Evolutionary conservation across 2,113 vertebrate genomes (phyloP), one percentile per base, ranked within the genome.

Genomic region (Pholis gunnellus): DNA sequence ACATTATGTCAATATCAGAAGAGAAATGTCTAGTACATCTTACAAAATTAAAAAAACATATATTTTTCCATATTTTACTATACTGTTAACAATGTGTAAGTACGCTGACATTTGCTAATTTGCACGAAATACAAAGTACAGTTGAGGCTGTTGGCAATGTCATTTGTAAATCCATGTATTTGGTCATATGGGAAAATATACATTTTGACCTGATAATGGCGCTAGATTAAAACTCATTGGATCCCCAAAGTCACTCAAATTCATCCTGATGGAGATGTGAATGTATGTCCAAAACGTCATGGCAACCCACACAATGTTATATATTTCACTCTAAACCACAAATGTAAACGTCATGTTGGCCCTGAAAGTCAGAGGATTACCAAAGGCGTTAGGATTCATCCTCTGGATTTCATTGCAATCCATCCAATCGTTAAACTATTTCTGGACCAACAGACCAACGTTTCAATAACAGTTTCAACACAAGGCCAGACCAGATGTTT

Each of bases 261-360:
- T 38, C 6, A 25, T 63, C 40, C 9, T 29, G 44, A 38, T 9
- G n/a, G 34, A 27, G 34, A 52, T 4, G 7, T 7, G 9, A 75
- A 40, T 54, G 17, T 40, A 11, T 36, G 18, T 36, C 38, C 25
- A 48, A 48, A n/a, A 48, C 5, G 1, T 27, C 8, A 6, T 50
- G 40, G 42, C 40, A 46, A n/a, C 20, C 15, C 1, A n/a, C 17
- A 31, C 11, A 20, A 5, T 42, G n/a, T n/a, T 27, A 44, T 2
- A 31, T n/a, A 54, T 72, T 63, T 72, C 20, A 65, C 2, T 65
- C 27, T 36, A 50, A 80, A 72, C 20, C 38, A 9, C 20, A 72
- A 44, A 59, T 25, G 20, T 56, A 29, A 72, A 44, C 15, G 9
- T 65, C 60, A 56, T 46, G 68, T 31, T 38, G 22, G 14, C 4